Base-by-base conservation (phyloP, 2,888 invertebrate genomes). In the Rhingia rostrata region DNA sequence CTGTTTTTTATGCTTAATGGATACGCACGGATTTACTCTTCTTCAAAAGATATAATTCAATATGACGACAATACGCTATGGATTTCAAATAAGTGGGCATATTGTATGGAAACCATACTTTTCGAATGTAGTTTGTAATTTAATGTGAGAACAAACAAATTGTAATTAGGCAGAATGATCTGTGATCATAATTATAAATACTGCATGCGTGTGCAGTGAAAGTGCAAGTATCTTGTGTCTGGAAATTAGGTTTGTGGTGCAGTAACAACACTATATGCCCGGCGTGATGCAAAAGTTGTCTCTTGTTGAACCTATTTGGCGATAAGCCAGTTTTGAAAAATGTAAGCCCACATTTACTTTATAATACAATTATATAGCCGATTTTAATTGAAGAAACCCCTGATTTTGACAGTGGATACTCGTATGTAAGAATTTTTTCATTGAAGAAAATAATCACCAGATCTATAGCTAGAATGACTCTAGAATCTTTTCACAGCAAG, bases 61-160 rank as follows among this genome's bases (percentile, higher is more conserved):
- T 49, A 61, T 49, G 66, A 77, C 67, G 77, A 78, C 78, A 83
- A 69, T 72, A 43, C 61, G 67, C 30, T 66, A 67, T 83, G 45
- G 58, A 69, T 78, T 83, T 83, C 83, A 69, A 67, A 67, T 83
- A 73, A 78, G 78, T 78, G 73, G 77, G 78, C 61, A 78, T 78
- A 78, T 83, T 77, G 53, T 54, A 66, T 43, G 14, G 43, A 64
- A 78, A 78, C 63, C 69, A 78, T 83, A 78, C 30, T 83, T 78
- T 45, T 70, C 30, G 32, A 32, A 30, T 14, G n/a, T 4, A 22
- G 12, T 22, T 45, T 72, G 82, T 73, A 77, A 77, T 51, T 56
- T 1, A 67, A 82, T 37, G 3, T 56, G 72, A 33, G 66, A 83
- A 83, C 77, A 77, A 77, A 82, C 72, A 37, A 66, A 30, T 35